These are phyloP conservation scores for Austrolebias charrua DNA, from an alignment of 2,797 vertebrate species.

Conservation along the genomic window DNA sequence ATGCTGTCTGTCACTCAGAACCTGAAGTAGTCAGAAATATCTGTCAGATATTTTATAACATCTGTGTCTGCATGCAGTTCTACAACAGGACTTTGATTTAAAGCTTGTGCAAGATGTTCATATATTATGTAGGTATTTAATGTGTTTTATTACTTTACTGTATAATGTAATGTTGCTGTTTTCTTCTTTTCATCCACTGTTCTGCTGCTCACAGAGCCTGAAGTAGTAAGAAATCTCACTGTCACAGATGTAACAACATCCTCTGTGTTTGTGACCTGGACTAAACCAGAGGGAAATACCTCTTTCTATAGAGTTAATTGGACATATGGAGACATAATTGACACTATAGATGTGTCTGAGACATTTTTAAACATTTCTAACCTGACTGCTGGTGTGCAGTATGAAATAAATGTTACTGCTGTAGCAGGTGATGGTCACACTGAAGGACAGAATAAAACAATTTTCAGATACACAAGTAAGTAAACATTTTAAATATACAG, in stretches of 20 bases:
- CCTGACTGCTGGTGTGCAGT: conserved; percentile 32
- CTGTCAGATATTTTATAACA: too few species aligned
- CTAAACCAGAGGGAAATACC: conserved; percentile 20
- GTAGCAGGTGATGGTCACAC: conserved; percentile 22
- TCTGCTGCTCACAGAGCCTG: not conserved
- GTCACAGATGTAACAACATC: conserved; percentile 30
- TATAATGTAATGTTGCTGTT: not conserved
- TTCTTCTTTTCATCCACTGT: too few species aligned
- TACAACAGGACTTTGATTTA: too few species aligned
- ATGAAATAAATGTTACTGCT: conserved; percentile 27
- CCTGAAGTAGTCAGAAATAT: too few species aligned
- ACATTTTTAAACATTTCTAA: conserved; percentile 14
- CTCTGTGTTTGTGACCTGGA: conserved; percentile 44
- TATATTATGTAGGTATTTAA: too few species aligned
- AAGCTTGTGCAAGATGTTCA: too few species aligned
- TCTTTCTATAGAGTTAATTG: conserved; percentile 33
- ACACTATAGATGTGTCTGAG: not conserved
- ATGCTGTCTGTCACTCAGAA: too few species aligned
- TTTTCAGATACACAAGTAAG: conserved; percentile 34
- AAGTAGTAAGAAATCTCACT: not conserved
- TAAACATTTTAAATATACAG: too few species aligned
- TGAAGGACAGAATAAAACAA: not conserved
- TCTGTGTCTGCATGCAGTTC: too few species aligned
- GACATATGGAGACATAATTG: not conserved
- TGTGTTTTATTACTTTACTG: too few species aligned